Evolutionary conservation across 2,797 vertebrate genomes (phyloP), one percentile per base, ranked within the genome.

Genomic region (Merluccius polli): DNA sequence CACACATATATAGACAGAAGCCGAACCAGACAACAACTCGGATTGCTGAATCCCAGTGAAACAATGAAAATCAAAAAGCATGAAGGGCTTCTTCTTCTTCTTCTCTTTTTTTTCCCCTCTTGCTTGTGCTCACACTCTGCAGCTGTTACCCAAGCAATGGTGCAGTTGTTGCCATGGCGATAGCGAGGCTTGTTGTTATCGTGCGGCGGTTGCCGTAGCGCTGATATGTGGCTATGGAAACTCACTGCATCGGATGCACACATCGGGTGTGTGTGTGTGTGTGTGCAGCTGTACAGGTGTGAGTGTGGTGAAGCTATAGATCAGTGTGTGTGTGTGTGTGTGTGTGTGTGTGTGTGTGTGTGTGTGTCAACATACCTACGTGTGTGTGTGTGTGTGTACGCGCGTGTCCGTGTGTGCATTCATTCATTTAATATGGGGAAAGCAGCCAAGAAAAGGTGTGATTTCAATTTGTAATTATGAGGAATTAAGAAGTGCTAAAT

Each of bases 91-190:
- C 21, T 70, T 4, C 32, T 70, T 4, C 32, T 12, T 35, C 29
- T 65, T 24, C n/a, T 70, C 15, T 70, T n/a, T 70, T 21, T 69
- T 2, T 31, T 15, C n/a, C 52, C 30, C 1, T 69, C 27, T 30
- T 87, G 89, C 90, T 91, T 91, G 91, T 91, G 90, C 87, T 89
- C 89, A 87, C 88, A 87, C 89, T 93, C 90, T 90, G 91, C 92
- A 93, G 90, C 88, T 90, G 93, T 93, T 94, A 91, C 91, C 92
- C 88, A 91, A 91, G 92, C 90, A 88, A 92, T 94, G 91, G 89
- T 93, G 92, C 93, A 93, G 92, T 93, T 93, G 92, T 93, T 93
- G 89, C 92, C 91, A 93, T 93, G 92, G 92, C 84, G 79, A 93
- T 89, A 76, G 84, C 75, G 74, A 86, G 85, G 89, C 89, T 89